Conservation (phyloP, 2,888 invertebrate species). For the Nomada flava region DNA sequence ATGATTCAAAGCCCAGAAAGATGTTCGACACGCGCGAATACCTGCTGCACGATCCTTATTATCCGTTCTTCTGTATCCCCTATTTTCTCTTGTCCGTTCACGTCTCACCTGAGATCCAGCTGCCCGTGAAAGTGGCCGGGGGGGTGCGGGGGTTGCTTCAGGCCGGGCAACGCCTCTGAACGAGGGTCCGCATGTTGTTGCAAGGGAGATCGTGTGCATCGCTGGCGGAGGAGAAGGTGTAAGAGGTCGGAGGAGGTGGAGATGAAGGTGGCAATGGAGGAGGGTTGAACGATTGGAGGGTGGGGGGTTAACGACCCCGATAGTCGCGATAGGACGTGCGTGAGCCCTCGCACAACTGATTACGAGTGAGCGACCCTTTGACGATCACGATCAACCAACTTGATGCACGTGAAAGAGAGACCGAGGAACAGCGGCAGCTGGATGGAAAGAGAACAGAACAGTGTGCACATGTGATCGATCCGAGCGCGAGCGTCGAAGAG, state of each 20-base stretch:
- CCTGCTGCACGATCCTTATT: constrained; percentile 63
- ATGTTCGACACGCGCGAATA: constrained; percentile 62
- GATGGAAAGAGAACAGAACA: constrained; percentile 42
- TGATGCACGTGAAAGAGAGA: constrained; percentile 66
- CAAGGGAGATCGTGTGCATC: constrained; percentile 44
- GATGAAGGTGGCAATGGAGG: constrained; percentile 47
- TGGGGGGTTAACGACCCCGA: constrained; percentile 76
- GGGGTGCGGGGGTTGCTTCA: background rate
- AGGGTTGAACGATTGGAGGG: constrained; percentile 46
- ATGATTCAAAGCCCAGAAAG: constrained; percentile 54
- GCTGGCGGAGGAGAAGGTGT: constrained; percentile 20
- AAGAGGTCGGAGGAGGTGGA: constrained; percentile 22
- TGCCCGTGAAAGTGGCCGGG: constrained; percentile 56
- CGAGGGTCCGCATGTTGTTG: constrained; percentile 68
- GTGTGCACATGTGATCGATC: constrained; percentile 73
- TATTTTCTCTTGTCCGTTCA: constrained; percentile 65
- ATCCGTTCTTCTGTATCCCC: constrained; percentile 58
- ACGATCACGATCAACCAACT: constrained; percentile 76
- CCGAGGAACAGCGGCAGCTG: constrained; percentile 10
- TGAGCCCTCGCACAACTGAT: constrained; percentile 78
- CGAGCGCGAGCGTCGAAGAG: constrained; percentile 72
- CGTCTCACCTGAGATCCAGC: constrained; percentile 70
- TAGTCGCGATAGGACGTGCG: constrained; percentile 77
- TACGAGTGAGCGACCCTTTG: constrained; percentile 77
- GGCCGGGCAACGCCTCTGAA: constrained; percentile 56